These are phyloP conservation scores for Rhodeus uyekii DNA, from an alignment of 2,797 vertebrate genomes.

Conservation along the genomic window DNA sequence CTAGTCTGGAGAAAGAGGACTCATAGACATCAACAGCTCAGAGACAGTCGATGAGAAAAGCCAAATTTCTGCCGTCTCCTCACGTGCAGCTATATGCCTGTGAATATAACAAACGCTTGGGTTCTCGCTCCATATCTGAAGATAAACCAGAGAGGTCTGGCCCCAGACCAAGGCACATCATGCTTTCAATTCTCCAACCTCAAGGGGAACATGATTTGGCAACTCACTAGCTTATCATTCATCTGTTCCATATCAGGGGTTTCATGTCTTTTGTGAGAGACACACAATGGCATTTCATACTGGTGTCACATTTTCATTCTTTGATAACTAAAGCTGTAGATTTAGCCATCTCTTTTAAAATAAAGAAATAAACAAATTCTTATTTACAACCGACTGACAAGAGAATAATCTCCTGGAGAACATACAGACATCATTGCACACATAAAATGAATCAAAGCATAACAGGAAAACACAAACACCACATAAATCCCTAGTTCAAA, in stretches of 20 bases:
- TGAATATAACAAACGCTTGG: slow-evolving; percentile 12
- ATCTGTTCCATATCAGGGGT: slow-evolving; percentile 27
- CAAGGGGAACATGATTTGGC: slow-evolving; percentile 29
- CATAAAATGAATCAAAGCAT: neutral
- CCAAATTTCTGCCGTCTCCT: neutral
- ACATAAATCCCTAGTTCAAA: too few relatives aligned
- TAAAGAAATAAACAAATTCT: neutral
- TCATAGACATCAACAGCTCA: slow-evolving; percentile 12
- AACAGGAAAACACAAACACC: too few relatives aligned
- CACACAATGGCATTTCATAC: neutral
- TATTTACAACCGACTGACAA: neutral
- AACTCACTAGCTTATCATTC: slow-evolving; percentile 28
- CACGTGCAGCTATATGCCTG: neutral
- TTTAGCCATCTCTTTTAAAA: neutral
- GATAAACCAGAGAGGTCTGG: slow-evolving; percentile 44
- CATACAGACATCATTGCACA: neutral
- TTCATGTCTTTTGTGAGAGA: slow-evolving; percentile 19
- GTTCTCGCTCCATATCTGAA: slow-evolving; percentile 34
- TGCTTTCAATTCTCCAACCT: slow-evolving; percentile 47
- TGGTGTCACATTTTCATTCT: neutral
- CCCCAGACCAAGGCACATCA: slow-evolving; percentile 30
- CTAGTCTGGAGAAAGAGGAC: slow-evolving; percentile 12
- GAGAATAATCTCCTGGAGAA: neutral
- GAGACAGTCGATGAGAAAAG: neutral
- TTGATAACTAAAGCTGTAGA: neutral